Conservation (phyloP, 2,113 vertebrate genomes). For the Festucalex cinctus region DNA sequence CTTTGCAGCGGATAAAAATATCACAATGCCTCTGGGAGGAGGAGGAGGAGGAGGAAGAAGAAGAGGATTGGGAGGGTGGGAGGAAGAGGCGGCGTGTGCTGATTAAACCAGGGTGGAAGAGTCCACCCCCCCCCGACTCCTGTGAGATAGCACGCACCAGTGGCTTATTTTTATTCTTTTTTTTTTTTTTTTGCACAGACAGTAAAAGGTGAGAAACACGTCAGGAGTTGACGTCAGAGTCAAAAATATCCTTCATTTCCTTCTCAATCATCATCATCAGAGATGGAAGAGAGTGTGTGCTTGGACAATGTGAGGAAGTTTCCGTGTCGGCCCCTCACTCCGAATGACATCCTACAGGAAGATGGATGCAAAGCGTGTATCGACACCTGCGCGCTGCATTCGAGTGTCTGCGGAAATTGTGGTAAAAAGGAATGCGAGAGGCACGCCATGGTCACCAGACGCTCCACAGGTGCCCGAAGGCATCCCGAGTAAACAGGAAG, state of each 20-base stretch:
- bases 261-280: neutral
- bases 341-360: neutral
- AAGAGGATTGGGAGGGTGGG: conserved; percentile 10
- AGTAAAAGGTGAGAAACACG: neutral
- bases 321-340: neutral
- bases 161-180: neutral
- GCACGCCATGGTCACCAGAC: neutral
- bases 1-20: conserved; percentile 65
- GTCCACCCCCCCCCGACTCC: neutral
- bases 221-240: neutral
- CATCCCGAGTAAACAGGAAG: neutral
- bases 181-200: neutral
- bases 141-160: neutral
- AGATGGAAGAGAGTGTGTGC: neutral
- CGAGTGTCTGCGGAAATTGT: neutral
- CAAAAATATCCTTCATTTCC: neutral
- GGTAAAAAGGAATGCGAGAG: no score
- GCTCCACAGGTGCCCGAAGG: neutral
- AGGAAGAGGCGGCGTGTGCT: conserved; percentile 23
- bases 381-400: neutral
- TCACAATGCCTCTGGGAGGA: conserved; percentile 57
- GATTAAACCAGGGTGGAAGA: conserved; percentile 17
- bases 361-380: neutral
- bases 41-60: conserved; percentile 13
- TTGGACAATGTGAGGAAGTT: neutral